Base-by-base conservation (phyloP, 2,888 invertebrate species). In the Coleophora deauratella region DNA sequence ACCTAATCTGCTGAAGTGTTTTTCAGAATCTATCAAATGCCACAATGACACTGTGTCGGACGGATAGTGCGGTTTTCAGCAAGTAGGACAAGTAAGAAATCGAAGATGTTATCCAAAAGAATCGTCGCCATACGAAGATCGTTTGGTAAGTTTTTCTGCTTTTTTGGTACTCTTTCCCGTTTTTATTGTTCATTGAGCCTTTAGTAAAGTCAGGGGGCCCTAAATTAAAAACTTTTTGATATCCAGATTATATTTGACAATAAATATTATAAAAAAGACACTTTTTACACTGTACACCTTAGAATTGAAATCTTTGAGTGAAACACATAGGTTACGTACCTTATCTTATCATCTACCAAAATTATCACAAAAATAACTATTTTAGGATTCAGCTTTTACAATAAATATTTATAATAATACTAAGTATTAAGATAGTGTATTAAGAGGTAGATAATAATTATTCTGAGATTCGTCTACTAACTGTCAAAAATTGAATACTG, bases 211-310 rank as follows among this genome's bases (percentile, higher is more conserved):
- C 21, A 6, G 6, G 6, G 6, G 6, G 6, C 6, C 21, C 6
- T 6, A 21, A 21, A 21, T 21, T 21, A 21, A 21, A 21, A 21
- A 21, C 21, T 21, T 21, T 3, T 21, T 6, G 35, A 44, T 40
- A 11, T 32, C 15, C 68, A 61, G 61, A 65, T 72, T 80, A 76
- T 82, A 78, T 77, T 79, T 69, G 67, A 79, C 65, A 84, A 84
- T 85, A 85, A 85, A 31, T 40, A 40, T 82, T 82, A 84, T 81
- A 82, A 82, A 82, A 75, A 73, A 67, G 78, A 80, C 80, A 73
- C 73, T 80, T 80, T 76, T 63, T 82, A 82, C 81, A 84, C 63
- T 72, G 64, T 70, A 68, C 70, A 70, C 54, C 46, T 43, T 46
- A 51, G 45, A 47, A 48, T 38, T 51, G 42, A 51, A 50, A 40